A percentile compares a stretch with the other conserved stretches of the same genome.
Conservation (phyloP, 2,797 vertebrate genomes). For the Protonibea diacanthus region DNA sequence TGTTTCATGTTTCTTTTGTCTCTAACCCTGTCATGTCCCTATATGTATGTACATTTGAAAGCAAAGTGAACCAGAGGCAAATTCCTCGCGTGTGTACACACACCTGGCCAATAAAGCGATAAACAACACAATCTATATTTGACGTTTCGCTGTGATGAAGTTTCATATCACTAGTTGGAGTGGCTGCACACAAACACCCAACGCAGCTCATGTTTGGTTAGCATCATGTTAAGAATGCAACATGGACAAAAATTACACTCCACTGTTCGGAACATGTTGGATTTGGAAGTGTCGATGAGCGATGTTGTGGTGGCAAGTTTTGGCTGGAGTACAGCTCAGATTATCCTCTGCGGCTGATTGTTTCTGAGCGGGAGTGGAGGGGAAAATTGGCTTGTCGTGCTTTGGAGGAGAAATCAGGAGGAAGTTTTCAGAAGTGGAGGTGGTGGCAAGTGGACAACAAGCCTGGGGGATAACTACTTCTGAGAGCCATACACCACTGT, state of each 20-base stretch:
- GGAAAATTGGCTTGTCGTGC: background rate
- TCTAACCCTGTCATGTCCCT: too few relatives aligned
- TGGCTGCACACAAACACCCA: too few relatives aligned
- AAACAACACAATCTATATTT: too few relatives aligned
- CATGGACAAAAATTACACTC: background rate
- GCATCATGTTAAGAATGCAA: background rate
- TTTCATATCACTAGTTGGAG: too few relatives aligned
- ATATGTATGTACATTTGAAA: too few relatives aligned
- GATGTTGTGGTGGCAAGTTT: background rate
- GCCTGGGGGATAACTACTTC: conserved; percentile 19
- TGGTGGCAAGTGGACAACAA: conserved; percentile 13
- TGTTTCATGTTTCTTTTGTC: too few relatives aligned
- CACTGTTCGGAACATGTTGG: background rate
- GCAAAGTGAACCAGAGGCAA: too few relatives aligned
- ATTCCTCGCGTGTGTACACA: too few relatives aligned
- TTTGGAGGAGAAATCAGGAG: conserved; percentile 2
- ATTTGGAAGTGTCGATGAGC: background rate
- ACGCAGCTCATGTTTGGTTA: too few relatives aligned
- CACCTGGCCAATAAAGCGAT: too few relatives aligned
- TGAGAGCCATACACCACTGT: conserved; percentile 14
- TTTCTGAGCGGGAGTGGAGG: background rate
- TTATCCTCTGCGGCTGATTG: background rate
- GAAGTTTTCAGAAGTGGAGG: background rate
- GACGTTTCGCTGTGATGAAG: too few relatives aligned
- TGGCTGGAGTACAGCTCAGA: background rate